phyloP scores from a whole-genome alignment of 2,888 invertebrate genomes.

The Seladonia tumulorum region DNA sequence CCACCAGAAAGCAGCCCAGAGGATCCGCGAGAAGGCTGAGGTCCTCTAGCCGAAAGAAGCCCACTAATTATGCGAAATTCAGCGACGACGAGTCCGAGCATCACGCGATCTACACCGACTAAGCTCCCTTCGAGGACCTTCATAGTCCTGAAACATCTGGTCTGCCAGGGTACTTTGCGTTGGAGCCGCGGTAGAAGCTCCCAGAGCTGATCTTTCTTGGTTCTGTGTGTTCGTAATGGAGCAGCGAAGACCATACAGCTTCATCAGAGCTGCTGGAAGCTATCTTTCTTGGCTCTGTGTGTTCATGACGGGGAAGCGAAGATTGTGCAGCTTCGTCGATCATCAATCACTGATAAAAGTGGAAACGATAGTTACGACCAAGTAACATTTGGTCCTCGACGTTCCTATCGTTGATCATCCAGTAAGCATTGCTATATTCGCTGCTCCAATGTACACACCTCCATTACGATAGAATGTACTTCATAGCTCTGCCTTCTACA shows the following conservation, averaged over 20 bases:
- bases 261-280: background rate
- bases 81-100: constrained; percentile 42
- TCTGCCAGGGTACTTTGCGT: background rate
- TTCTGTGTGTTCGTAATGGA: background rate
- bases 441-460: background rate
- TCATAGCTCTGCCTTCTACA: background rate
- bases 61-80: background rate
- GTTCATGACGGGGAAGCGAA: background rate
- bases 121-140: background rate
- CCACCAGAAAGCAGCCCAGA: constrained; percentile 33
- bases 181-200: background rate
- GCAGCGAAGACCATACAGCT: background rate
- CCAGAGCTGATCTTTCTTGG: background rate
- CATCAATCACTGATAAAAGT: background rate
- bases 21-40: constrained; percentile 17
- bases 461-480: background rate
- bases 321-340: background rate
- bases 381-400: background rate
- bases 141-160: background rate
- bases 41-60: background rate
- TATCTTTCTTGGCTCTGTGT: background rate
- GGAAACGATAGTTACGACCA: background rate
- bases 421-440: background rate
- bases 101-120: background rate
- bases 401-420: background rate